Evolutionary conservation across 2,888 invertebrate genomes (phyloP).

Genomic region (Congeria kusceri): DNA sequence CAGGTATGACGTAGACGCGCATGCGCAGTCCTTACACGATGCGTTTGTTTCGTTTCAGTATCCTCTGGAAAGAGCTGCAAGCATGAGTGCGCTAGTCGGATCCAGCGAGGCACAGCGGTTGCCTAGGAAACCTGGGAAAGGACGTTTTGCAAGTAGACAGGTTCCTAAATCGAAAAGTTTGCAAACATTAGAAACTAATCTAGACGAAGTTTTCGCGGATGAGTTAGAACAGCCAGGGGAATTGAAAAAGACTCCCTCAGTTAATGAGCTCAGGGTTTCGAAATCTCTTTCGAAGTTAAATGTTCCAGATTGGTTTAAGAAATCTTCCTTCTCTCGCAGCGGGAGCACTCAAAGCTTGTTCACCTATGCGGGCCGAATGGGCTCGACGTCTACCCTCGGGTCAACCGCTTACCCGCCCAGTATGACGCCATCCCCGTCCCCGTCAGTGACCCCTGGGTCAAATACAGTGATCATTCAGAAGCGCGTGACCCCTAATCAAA

Average conservation of each 20-base stretch:
- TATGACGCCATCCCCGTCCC: conserved; percentile 76
- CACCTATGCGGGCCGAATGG: conserved; percentile 69
- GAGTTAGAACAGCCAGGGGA: conserved; percentile 63
- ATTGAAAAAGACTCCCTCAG: conserved; percentile 91
- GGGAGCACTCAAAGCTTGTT: conserved; percentile 77
- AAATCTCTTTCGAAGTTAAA: conserved; percentile 96
- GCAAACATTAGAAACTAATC: conserved; percentile 78
- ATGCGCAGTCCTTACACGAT: conserved; percentile 66
- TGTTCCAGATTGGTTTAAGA: conserved; percentile 97
- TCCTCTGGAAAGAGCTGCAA: conserved; percentile 76
- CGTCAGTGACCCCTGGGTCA: conserved; percentile 72
- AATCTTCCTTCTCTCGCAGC: conserved; percentile 80
- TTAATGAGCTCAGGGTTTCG: conserved; percentile 97
- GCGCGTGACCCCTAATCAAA: conserved; percentile 75
- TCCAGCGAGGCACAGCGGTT: conserved; percentile 57
- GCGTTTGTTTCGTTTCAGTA: conserved; percentile 78
- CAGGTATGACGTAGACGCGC: conserved; percentile 32
- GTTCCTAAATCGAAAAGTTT: conserved; percentile 80
- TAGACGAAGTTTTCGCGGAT: conserved; percentile 74
- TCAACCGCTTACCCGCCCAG: conserved; percentile 74
- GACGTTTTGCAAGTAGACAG: conserved; percentile 78
- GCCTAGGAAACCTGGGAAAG: conserved; percentile 70
- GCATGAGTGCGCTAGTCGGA: conserved; percentile 78
- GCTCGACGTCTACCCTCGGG: conserved; percentile 76
- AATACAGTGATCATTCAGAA: conserved; percentile 79